Evolutionary conservation across 2,888 invertebrate species (phyloP).

Genomic region (Hydrotaea cyrtoneurina): DNA sequence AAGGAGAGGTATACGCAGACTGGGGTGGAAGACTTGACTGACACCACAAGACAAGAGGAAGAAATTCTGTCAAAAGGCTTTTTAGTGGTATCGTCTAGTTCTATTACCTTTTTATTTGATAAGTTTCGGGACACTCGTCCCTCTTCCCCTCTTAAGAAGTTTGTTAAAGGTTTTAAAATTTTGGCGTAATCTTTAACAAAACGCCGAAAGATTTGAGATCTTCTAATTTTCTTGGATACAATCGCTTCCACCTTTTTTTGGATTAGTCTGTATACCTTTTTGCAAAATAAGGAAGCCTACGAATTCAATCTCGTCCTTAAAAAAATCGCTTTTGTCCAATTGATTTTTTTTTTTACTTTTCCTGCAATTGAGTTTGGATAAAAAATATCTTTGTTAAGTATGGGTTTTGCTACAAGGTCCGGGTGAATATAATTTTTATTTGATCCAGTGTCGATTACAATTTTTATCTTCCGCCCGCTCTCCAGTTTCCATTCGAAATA

Average conservation of each 20-base stretch:
- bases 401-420: constrained; percentile 9
- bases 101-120: neutral
- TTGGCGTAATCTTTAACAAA: too few species aligned
- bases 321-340: constrained; percentile 49
- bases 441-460: constrained; percentile 32
- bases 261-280: too few species aligned
- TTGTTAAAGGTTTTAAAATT: neutral
- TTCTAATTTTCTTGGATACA: too few species aligned
- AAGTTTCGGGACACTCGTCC: too few species aligned
- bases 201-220: neutral
- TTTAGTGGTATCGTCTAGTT: neutral
- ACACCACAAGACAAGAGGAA: too few species aligned
- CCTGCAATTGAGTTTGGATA: constrained; percentile 35
- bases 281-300: neutral
- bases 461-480: neutral
- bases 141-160: neutral
- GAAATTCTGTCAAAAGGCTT: neutral
- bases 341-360: constrained; percentile 23
- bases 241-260: too few species aligned
- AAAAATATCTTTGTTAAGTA: constrained; percentile 29
- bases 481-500: constrained; percentile 15
- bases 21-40: too few species aligned
- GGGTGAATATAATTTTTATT: constrained; percentile 30
- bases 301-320: constrained; percentile 23
- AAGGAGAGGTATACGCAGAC: too few species aligned